These are phyloP conservation scores for Axis porcinus DNA, from an alignment of 2,113 vertebrate species.

Conservation along the genomic window DNA sequence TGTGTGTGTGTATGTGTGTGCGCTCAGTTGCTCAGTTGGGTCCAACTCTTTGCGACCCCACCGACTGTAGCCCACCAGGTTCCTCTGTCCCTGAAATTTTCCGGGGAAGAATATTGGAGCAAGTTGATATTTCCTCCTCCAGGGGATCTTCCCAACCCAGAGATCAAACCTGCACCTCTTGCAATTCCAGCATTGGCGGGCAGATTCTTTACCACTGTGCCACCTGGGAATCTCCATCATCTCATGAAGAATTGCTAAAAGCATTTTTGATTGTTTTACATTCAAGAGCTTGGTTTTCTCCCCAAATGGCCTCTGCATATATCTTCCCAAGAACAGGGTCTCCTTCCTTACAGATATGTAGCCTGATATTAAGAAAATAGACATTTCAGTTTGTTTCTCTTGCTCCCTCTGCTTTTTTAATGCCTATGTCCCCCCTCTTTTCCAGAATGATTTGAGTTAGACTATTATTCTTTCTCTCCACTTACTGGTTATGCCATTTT, in stretches of 20 bases:
- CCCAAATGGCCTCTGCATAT: neutral
- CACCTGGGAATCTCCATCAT: neutral
- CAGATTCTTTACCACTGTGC: neutral
- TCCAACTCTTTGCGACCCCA: neutral
- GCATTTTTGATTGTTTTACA: neutral
- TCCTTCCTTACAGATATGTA: neutral
- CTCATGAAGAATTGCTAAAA: neutral
- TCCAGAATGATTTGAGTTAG: neutral
- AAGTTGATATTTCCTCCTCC: neutral
- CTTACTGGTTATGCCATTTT: neutral
- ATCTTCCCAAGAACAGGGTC: neutral
- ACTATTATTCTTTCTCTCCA: neutral
- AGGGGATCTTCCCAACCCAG: neutral
- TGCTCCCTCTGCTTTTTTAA: too few species aligned
- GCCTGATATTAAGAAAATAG: neutral
- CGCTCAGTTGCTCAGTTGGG: neutral
- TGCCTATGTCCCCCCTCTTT: too few species aligned
- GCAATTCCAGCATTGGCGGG: fast-evolving
- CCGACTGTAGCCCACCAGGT: neutral
- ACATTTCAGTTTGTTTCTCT: neutral
- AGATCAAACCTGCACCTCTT: neutral
- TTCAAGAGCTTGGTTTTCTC: neutral
- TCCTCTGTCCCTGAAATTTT: neutral
- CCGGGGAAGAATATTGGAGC: neutral
- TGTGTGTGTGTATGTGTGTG: too few species aligned